These are phyloP conservation scores for Micrasema longulum DNA, from an alignment of 1,140 invertebrate species.

Conservation along the genomic window DNA sequence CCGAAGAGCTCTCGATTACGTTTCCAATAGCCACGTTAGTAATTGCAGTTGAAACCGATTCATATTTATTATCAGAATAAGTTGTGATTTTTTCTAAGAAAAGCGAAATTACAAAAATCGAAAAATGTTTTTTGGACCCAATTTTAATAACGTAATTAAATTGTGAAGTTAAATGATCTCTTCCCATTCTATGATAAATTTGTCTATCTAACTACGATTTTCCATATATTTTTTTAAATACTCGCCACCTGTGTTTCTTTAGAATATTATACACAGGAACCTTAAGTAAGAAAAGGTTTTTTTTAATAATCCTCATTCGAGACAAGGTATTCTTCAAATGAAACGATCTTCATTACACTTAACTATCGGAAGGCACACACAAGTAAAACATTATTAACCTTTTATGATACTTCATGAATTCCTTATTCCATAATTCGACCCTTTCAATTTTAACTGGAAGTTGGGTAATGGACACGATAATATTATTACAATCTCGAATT, in stretches of 20 bases:
- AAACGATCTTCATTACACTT: slow-evolving; percentile 16
- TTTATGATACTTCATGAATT: no score
- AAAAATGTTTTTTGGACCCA: slow-evolving; percentile 49
- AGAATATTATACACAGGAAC: slow-evolving; percentile 14
- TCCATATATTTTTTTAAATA: slow-evolving; percentile 24
- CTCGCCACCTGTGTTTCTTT: slow-evolving; percentile 7
- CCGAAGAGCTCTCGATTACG: no score
- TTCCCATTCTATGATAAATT: slow-evolving; percentile 44
- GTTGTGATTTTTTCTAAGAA: no score
- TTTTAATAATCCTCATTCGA: neutral
- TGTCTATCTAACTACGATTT: slow-evolving; percentile 46
- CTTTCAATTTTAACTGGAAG: no score
- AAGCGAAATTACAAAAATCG: no score
- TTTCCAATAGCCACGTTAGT: no score
- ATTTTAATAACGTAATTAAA: slow-evolving; percentile 43
- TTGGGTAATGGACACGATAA: no score
- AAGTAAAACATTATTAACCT: slow-evolving; percentile 20
- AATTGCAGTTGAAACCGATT: no score
- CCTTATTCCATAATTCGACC: no score
- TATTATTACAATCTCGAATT: no score
- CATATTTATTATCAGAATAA: no score
- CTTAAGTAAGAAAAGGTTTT: neutral
- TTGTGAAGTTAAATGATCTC: slow-evolving; percentile 19
- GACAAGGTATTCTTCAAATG: neutral
- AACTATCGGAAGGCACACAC: slow-evolving; percentile 27